phyloP scores from a whole-genome alignment of 2,113 vertebrate species.

The Oncorhynchus tshawytscha region DNA sequence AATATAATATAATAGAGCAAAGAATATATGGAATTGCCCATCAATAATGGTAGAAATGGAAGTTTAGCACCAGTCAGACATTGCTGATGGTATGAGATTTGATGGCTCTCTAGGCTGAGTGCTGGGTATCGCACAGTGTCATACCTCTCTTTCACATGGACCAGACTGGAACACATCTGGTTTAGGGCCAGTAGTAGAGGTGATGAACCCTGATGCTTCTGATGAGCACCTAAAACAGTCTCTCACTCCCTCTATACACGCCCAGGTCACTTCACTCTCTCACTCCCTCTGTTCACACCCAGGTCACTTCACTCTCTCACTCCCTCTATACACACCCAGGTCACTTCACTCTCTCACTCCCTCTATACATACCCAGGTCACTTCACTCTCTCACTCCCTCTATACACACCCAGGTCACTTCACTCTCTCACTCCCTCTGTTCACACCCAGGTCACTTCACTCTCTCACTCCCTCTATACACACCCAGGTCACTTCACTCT shows the following conservation, averaged over 20 bases:
- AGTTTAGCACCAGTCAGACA: no score
- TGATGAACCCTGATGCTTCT: background rate
- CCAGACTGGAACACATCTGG: background rate
- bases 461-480: conserved; percentile 2
- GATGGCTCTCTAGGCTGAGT: no score
- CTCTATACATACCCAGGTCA: background rate
- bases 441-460: conserved; percentile 26
- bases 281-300: conserved; percentile 3
- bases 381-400: conserved; percentile 14
- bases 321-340: no score
- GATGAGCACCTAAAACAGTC: background rate
- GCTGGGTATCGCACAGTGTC: no score
- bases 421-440: conserved; percentile 13
- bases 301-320: conserved; percentile 31
- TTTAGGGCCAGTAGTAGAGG: background rate
- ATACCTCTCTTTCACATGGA: no score
- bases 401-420: conserved; percentile 17
- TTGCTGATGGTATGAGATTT: no score
- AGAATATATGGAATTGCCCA: no score
- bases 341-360: conserved; percentile 1
- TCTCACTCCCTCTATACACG: conserved; percentile 6
- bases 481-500: background rate
- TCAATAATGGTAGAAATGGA: no score
- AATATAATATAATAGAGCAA: no score
- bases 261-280: background rate